A percentile compares a stretch with the other conserved stretches of the same genome.
These are phyloP conservation scores for Calyptomena viridis DNA, from an alignment of 2,113 vertebrate genomes.

Conservation along the genomic window DNA sequence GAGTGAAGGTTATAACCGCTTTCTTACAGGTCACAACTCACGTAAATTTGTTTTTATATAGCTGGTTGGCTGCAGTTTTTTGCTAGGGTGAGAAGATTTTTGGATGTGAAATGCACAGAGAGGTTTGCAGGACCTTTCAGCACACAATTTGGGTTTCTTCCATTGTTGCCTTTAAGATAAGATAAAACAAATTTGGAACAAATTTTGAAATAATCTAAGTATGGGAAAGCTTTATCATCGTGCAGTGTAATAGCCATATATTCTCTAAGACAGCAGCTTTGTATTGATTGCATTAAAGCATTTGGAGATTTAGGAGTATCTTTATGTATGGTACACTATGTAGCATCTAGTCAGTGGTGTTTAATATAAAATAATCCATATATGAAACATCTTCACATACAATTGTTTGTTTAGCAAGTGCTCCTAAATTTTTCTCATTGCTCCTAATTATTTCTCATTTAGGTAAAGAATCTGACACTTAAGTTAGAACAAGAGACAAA, in stretches of 20 bases:
- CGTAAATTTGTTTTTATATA: background rate
- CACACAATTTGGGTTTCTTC: background rate
- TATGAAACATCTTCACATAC: background rate
- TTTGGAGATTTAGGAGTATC: background rate
- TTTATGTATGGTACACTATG: background rate
- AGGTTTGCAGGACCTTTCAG: background rate
- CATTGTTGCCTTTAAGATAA: background rate
- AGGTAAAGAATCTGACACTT: constrained; percentile 88
- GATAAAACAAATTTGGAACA: background rate
- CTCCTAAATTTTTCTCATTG: background rate
- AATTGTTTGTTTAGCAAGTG: background rate
- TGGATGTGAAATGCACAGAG: background rate
- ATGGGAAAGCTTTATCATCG: background rate
- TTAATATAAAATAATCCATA: background rate
- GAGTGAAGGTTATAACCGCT: background rate
- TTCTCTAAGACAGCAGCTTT: background rate
- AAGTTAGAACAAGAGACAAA: constrained; percentile 90
- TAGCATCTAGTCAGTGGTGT: background rate
- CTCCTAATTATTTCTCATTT: constrained; percentile 2
- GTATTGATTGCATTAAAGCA: background rate
- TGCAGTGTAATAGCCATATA: accelerated
- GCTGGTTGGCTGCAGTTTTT: background rate
- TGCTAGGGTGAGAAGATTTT: background rate
- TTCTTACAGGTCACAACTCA: background rate
- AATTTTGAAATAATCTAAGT: background rate